A percentile compares a stretch with the other conserved stretches of the same genome.
These are phyloP conservation scores for Tetheella fluctuosa DNA, from an alignment of 2,888 invertebrate genomes.

Conservation along the genomic window DNA sequence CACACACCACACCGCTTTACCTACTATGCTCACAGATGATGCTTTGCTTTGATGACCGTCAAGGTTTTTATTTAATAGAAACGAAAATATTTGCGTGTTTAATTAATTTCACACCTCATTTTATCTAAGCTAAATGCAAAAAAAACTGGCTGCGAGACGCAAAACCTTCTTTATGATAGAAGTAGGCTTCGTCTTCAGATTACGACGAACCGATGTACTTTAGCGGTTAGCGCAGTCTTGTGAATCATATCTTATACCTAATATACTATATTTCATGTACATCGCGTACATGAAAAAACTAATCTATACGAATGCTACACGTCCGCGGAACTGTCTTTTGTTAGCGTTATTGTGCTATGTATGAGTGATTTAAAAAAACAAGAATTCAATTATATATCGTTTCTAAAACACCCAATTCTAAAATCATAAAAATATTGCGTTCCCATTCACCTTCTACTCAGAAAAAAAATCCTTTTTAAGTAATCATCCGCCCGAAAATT, in stretches of 20 bases:
- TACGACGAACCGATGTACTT: too few species aligned
- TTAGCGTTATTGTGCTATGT: not conserved
- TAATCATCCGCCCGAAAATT: constrained; percentile 39
- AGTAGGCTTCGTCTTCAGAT: too few species aligned
- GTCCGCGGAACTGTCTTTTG: not conserved
- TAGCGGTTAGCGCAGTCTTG: too few species aligned
- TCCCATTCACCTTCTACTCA: constrained; percentile 18
- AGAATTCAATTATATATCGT: not conserved
- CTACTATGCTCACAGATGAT: constrained; percentile 34
- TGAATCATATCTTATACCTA: too few species aligned
- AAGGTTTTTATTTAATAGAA: not conserved
- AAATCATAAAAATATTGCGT: not conserved
- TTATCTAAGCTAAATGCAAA: too few species aligned
- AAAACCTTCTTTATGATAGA: too few species aligned
- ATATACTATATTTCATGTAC: not conserved
- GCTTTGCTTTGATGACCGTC: constrained; percentile 27
- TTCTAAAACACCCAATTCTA: not conserved
- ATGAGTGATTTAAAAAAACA: too few species aligned
- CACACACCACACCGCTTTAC: constrained; percentile 31
- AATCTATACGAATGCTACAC: too few species aligned
- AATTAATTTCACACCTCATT: too few species aligned
- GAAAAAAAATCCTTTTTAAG: constrained; percentile 31
- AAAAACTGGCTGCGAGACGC: too few species aligned
- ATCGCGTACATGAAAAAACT: too few species aligned
- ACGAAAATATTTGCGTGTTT: too few species aligned